Percentiles rank a stretch among this genome's conserved stretches.
phyloP scores from a whole-genome alignment of 1,140 invertebrate genomes.

The Drosophila busckii region DNA sequence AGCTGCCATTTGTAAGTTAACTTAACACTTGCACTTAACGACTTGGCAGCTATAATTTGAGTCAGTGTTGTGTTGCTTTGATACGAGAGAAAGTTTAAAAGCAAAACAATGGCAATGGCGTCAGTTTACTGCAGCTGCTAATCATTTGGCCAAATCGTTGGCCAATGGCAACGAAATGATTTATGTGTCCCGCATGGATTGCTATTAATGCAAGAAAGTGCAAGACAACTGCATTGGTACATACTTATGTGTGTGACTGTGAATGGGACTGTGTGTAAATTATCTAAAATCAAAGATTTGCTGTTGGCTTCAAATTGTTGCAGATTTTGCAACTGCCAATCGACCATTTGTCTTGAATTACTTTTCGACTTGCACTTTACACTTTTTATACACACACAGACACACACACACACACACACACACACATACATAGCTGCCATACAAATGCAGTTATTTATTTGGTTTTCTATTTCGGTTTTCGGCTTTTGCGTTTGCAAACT shows the following conservation, averaged over 20 bases:
- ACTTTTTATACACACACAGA: not conserved
- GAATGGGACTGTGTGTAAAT: conserved; percentile 8
- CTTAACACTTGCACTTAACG: too few species aligned
- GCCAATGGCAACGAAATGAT: conserved; percentile 41
- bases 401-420: not conserved
- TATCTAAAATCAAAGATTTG: conserved; percentile 9
- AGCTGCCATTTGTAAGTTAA: too few species aligned
- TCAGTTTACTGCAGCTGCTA: conserved; percentile 41
- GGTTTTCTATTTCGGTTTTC: conserved; percentile 40
- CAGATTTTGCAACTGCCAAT: conserved; percentile 32
- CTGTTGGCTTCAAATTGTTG: conserved; percentile 18
- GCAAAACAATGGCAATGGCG: conserved; percentile 18
- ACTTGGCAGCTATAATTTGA: too few species aligned
- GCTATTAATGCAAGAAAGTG: conserved; percentile 30
- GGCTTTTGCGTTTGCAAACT: conserved; percentile 37
- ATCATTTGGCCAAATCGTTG: conserved; percentile 40
- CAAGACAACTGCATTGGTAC: not conserved
- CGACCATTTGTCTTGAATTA: conserved; percentile 43
- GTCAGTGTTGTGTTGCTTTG: not conserved
- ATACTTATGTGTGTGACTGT: not conserved
- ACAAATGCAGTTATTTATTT: conserved; percentile 42
- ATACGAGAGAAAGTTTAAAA: not conserved
- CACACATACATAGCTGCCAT: not conserved
- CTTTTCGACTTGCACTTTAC: conserved; percentile 33
- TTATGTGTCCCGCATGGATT: conserved; percentile 38